These are phyloP conservation scores for Papilio polytes DNA, from an alignment of 1,140 invertebrate genomes.

Conservation along the genomic window DNA sequence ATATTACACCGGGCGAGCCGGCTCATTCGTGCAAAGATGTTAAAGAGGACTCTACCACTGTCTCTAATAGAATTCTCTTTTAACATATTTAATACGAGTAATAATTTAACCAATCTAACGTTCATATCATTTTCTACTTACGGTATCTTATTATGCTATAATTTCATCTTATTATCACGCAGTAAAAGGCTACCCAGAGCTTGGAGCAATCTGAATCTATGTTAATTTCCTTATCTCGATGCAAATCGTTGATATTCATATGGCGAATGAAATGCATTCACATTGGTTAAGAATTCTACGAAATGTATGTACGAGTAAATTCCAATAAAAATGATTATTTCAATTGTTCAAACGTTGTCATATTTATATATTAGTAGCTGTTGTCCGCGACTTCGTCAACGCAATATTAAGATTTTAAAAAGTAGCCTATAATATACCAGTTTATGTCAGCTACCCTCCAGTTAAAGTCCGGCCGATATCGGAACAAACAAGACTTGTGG, in stretches of 20 bases:
- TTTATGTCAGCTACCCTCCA: too few species aligned
- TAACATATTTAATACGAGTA: not conserved
- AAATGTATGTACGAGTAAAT: not conserved
- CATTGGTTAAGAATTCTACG: not conserved
- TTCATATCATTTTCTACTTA: not conserved
- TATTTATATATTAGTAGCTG: too few species aligned
- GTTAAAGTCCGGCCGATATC: too few species aligned
- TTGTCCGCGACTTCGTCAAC: too few species aligned
- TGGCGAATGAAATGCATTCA: constrained; percentile 20
- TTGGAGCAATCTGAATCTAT: constrained; percentile 35
- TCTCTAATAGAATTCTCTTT: not conserved
- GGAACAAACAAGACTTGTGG: too few species aligned
- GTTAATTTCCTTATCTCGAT: constrained; percentile 26
- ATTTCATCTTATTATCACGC: constrained; percentile 15
- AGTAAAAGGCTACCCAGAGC: constrained; percentile 13
- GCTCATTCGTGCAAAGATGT: too few species aligned
- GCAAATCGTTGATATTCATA: constrained; percentile 25
- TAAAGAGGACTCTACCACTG: too few species aligned
- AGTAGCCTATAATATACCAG: too few species aligned
- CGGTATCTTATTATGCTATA: constrained; percentile 16
- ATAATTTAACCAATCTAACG: constrained; percentile 10
- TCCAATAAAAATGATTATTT: not conserved
- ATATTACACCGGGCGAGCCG: too few species aligned
- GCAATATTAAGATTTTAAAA: too few species aligned
- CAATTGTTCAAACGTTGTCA: too few species aligned